phyloP scores from a whole-genome alignment of 1,140 invertebrate species.

The Chionoecetes opilio region DNA sequence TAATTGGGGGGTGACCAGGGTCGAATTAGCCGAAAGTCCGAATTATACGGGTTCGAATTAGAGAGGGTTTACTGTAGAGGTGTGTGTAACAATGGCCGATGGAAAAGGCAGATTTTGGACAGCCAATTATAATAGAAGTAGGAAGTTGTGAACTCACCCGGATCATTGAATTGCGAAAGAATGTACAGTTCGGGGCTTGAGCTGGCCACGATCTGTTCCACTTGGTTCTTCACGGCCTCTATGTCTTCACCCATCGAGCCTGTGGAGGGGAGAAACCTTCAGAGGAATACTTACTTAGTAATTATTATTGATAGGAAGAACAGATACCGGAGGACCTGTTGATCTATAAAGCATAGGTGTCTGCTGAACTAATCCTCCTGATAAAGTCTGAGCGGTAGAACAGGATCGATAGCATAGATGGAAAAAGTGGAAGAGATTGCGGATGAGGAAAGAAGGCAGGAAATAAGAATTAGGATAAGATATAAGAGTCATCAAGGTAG shows the following conservation, averaged over 20 bases:
- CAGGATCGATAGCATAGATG: background rate
- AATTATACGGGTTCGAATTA: too few species aligned
- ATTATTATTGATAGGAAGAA: background rate
- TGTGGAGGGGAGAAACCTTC: background rate
- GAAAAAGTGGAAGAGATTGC: background rate
- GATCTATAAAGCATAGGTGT: too few species aligned
- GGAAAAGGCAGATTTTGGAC: too few species aligned
- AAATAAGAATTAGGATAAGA: too few species aligned
- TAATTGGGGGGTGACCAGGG: too few species aligned
- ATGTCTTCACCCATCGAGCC: conserved; percentile 71
- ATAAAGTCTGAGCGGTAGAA: background rate
- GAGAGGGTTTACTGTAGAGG: too few species aligned
- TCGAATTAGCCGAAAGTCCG: too few species aligned
- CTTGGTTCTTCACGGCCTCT: conserved; percentile 50
- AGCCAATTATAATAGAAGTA: too few species aligned
- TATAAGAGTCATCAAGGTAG: too few species aligned
- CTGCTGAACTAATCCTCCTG: too few species aligned
- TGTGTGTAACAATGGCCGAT: too few species aligned
- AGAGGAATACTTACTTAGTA: background rate
- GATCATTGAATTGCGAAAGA: conserved; percentile 70
- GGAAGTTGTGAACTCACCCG: conserved; percentile 49
- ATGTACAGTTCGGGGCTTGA: conserved; percentile 61
- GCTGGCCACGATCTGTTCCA: conserved; percentile 55
- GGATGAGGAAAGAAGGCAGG: background rate
- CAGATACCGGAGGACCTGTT: too few species aligned